Conservation (phyloP, 2,797 vertebrate species). For the Sparus aurata region DNA sequence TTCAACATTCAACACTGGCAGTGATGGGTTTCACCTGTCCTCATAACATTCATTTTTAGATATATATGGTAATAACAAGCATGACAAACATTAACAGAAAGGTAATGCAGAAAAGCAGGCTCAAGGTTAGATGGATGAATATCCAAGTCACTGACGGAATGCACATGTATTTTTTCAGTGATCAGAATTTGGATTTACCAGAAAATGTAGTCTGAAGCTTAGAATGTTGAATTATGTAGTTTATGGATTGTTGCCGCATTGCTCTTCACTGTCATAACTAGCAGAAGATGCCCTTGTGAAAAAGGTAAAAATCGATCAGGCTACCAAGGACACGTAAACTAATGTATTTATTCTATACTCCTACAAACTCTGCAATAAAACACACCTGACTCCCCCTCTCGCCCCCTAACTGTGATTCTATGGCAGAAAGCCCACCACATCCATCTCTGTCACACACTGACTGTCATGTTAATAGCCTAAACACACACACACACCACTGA, state of each 20-base stretch:
- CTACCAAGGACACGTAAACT: slow-evolving; percentile 55
- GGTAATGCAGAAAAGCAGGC: not conserved
- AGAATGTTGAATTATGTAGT: slow-evolving; percentile 21
- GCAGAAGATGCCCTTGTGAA: slow-evolving; percentile 48
- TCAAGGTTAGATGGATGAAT: too few species aligned
- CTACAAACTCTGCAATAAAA: slow-evolving; percentile 54
- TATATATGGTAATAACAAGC: not conserved
- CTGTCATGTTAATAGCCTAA: slow-evolving; percentile 69
- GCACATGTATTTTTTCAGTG: not conserved
- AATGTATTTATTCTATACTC: slow-evolving; percentile 61
- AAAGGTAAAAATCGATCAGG: slow-evolving; percentile 55
- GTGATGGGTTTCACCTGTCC: not conserved
- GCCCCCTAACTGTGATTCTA: slow-evolving; percentile 61
- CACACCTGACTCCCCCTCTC: slow-evolving; percentile 33
- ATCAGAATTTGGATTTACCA: slow-evolving; percentile 15
- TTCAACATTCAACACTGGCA: not conserved
- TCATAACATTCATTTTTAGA: too few species aligned
- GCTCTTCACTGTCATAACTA: slow-evolving; percentile 32
- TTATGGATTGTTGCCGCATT: not conserved
- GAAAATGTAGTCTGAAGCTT: slow-evolving; percentile 11
- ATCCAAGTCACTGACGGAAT: too few species aligned
- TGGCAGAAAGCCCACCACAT: slow-evolving; percentile 64
- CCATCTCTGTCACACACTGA: slow-evolving; percentile 76
- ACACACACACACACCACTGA: slow-evolving; percentile 27
- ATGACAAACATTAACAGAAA: not conserved